Percentiles rank a stretch among this genome's conserved stretches.
These are phyloP conservation scores for Serinus canaria DNA, from an alignment of 2,113 vertebrate species.

Conservation along the genomic window DNA sequence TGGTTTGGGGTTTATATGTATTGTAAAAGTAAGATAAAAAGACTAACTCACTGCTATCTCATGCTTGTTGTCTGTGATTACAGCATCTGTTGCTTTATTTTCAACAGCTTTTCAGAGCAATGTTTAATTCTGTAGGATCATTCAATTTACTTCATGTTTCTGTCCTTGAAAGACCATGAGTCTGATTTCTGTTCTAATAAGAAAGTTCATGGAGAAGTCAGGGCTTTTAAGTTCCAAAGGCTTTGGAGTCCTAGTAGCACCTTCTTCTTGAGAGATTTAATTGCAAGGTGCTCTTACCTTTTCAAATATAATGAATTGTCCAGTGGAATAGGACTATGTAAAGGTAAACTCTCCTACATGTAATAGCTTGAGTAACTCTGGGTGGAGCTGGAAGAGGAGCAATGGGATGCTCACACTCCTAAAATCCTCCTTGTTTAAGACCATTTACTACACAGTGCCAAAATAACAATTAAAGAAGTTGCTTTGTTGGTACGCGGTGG, in stretches of 20 bases:
- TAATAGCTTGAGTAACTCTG: not conserved
- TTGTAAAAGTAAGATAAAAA: not conserved
- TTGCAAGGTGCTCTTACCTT: not conserved
- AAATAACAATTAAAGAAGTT: not conserved
- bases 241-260: not conserved
- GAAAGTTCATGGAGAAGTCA: not conserved
- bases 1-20: not conserved
- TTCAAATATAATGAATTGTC: not conserved
- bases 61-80: not conserved
- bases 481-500: not conserved
- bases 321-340: not conserved
- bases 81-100: slow-evolving; percentile 42
- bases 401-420: not conserved
- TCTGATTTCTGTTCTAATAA: slow-evolving; percentile 42
- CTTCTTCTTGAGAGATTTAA: not conserved
- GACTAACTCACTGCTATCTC: not conserved
- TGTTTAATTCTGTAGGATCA: slow-evolving; percentile 36
- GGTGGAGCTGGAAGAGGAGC: not conserved
- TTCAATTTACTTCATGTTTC: slow-evolving; percentile 52
- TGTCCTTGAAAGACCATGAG: slow-evolving; percentile 61
- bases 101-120: slow-evolving; percentile 50
- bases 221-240: not conserved
- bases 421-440: not conserved
- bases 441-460: not conserved
- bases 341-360: not conserved